Percentiles rank a stretch among this genome's conserved stretches.
phyloP scores from a whole-genome alignment of 2,888 invertebrate species.

The Agrotis clavis region DNA sequence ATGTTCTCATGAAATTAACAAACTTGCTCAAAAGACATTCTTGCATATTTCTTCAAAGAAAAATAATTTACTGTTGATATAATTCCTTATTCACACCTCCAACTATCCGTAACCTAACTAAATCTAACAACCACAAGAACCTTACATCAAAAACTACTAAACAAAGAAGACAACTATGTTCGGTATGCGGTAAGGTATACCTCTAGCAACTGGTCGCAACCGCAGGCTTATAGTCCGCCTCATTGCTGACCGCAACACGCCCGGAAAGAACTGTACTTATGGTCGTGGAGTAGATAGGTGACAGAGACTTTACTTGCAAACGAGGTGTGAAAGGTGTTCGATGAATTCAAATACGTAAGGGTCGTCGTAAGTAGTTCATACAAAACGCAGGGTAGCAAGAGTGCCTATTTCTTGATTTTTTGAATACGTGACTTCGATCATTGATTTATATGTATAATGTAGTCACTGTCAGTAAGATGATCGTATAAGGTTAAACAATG shows the following conservation, averaged over 20 bases:
- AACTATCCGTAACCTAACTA: conserved; percentile 13
- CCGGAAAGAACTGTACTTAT: conserved; percentile 48
- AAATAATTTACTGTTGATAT: not conserved
- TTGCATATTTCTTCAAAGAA: not conserved
- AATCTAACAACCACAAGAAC: conserved; percentile 39
- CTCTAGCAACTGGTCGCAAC: conserved; percentile 62
- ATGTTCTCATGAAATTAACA: too few species aligned
- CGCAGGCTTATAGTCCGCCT: conserved; percentile 57
- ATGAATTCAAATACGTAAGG: not conserved
- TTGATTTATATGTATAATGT: too few species aligned
- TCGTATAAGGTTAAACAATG: too few species aligned
- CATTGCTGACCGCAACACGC: conserved; percentile 42
- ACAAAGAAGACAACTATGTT: conserved; percentile 54
- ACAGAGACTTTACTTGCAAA: conserved; percentile 17
- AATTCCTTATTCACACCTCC: not conserved
- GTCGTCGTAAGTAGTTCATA: too few species aligned
- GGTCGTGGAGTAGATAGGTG: conserved; percentile 8
- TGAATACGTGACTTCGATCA: too few species aligned
- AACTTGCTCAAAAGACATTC: too few species aligned
- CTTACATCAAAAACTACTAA: conserved; percentile 24
- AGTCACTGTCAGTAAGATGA: too few species aligned
- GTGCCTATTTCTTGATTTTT: too few species aligned
- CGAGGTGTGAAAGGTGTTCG: too few species aligned
- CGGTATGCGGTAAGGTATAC: conserved; percentile 63
- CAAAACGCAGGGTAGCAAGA: too few species aligned